These are phyloP conservation scores for Helicorthomorpha holstii DNA, from an alignment of 1,140 invertebrate species.

Conservation along the genomic window DNA sequence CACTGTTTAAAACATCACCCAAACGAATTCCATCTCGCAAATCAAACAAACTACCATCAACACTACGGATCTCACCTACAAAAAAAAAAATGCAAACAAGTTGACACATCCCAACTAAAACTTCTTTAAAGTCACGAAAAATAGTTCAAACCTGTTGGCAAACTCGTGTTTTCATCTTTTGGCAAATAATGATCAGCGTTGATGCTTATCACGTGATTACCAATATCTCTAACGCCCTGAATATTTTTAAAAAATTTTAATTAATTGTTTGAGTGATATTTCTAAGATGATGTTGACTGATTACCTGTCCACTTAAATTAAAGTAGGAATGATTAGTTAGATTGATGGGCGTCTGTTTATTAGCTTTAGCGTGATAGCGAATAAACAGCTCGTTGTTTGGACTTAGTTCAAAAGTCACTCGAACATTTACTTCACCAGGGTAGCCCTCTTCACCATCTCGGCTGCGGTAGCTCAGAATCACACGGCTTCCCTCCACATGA, in stretches of 20 bases:
- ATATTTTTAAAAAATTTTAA: slow-evolving; percentile 11
- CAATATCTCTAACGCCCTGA: slow-evolving; percentile 32
- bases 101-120: slow-evolving; percentile 5
- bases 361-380: slow-evolving; percentile 49
- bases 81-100: slow-evolving; percentile 5
- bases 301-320: slow-evolving; percentile 68
- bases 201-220: slow-evolving; percentile 52
- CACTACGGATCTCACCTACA: slow-evolving; percentile 42
- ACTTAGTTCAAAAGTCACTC: slow-evolving; percentile 49
- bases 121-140: background rate
- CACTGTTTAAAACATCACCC: slow-evolving; percentile 29
- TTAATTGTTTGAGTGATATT: background rate
- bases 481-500: slow-evolving; percentile 26
- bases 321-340: slow-evolving; percentile 89
- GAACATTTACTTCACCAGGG: slow-evolving; percentile 54
- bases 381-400: slow-evolving; percentile 51
- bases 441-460: slow-evolving; percentile 68
- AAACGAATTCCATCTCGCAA: slow-evolving; percentile 38
- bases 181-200: slow-evolving; percentile 60
- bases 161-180: slow-evolving; percentile 45
- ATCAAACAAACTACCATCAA: slow-evolving; percentile 48
- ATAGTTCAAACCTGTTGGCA: slow-evolving; percentile 38
- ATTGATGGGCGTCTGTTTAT: slow-evolving; percentile 67
- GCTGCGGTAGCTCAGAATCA: slow-evolving; percentile 49
- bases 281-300: slow-evolving; percentile 8